Conservation (phyloP, 2,113 vertebrate genomes). For the Abramis brama region DNA sequence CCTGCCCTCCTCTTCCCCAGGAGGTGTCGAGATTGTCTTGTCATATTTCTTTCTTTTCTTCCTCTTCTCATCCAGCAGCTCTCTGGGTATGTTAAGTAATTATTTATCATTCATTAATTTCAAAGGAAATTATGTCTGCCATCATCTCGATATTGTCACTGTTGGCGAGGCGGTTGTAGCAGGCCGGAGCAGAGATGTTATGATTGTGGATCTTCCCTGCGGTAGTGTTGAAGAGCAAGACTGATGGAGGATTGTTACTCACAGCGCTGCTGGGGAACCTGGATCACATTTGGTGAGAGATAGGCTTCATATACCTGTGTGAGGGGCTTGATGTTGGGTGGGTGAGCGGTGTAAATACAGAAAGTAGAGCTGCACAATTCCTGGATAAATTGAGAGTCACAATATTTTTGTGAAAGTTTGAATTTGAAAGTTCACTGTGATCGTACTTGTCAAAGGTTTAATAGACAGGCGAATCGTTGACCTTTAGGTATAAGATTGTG, state of each 20-base stretch:
- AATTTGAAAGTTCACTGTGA: too few species aligned
- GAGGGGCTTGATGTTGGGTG: background rate
- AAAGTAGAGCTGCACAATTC: background rate
- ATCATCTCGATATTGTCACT: slow-evolving; percentile 66
- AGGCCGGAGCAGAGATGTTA: slow-evolving; percentile 1
- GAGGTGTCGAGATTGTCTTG: slow-evolving; percentile 28
- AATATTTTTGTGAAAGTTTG: too few species aligned
- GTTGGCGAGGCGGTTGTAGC: slow-evolving; percentile 40
- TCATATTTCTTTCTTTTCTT: slow-evolving; percentile 46
- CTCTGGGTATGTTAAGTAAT: slow-evolving; percentile 61
- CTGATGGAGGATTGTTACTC: slow-evolving; percentile 41
- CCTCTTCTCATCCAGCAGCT: slow-evolving; percentile 59
- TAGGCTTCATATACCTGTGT: slow-evolving; percentile 22
- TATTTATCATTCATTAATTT: slow-evolving; percentile 72
- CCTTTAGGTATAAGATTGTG: too few species aligned
- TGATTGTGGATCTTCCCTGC: slow-evolving; percentile 27
- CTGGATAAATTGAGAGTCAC: too few species aligned
- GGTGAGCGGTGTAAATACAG: background rate
- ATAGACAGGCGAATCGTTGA: too few species aligned
- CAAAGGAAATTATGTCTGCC: slow-evolving; percentile 68
- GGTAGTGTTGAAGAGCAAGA: background rate
- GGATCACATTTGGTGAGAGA: slow-evolving; percentile 34
- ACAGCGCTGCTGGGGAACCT: slow-evolving; percentile 15
- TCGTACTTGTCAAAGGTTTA: too few species aligned
- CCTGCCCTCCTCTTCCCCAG: slow-evolving; percentile 46